These are phyloP conservation scores for Sebastes itinus DNA, from an alignment of 2,797 vertebrate genomes.

Conservation along the genomic window DNA sequence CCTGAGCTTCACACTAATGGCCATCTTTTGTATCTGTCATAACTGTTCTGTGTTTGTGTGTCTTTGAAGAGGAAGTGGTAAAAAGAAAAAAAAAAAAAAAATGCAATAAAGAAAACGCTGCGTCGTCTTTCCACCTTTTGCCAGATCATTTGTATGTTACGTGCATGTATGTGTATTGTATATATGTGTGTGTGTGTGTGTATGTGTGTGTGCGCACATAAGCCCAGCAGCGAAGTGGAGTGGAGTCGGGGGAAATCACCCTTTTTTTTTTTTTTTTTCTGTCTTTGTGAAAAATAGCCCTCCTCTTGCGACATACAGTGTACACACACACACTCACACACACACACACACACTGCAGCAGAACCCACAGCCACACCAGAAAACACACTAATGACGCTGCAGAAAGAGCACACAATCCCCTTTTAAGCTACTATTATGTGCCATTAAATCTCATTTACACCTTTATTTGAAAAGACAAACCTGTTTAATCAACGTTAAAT, in stretches of 20 bases:
- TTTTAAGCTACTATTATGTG: slow-evolving; percentile 15
- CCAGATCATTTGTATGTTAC: slow-evolving; percentile 46
- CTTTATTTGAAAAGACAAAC: slow-evolving; percentile 4
- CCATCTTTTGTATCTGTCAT: slow-evolving; percentile 74
- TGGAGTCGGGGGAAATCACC: slow-evolving; percentile 69
- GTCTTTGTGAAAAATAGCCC: slow-evolving; percentile 64
- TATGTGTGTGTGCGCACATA: not conserved
- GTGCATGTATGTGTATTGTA: not conserved
- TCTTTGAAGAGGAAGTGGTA: slow-evolving; percentile 35
- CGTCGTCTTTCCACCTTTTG: slow-evolving; percentile 27
- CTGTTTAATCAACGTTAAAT: slow-evolving; percentile 9
- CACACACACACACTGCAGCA: slow-evolving; percentile 42
- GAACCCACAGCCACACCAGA: slow-evolving; percentile 24
- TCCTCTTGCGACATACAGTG: slow-evolving; percentile 34
- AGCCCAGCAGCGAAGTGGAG: slow-evolving; percentile 44
- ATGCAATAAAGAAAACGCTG: slow-evolving; percentile 53
- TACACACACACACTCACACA: slow-evolving; percentile 1
- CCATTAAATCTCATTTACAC: slow-evolving; percentile 25
- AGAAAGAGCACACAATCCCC: slow-evolving; percentile 22
- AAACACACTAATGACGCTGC: slow-evolving; percentile 49
- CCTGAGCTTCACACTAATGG: slow-evolving; percentile 66
- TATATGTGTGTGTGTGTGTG: not conserved
- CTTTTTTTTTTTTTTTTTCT: slow-evolving; percentile 30
- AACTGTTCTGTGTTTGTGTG: slow-evolving; percentile 42
- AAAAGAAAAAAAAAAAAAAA: slow-evolving; percentile 36